Base-by-base conservation (phyloP, 2,113 vertebrate species). In the Variabilichromis moorii region DNA sequence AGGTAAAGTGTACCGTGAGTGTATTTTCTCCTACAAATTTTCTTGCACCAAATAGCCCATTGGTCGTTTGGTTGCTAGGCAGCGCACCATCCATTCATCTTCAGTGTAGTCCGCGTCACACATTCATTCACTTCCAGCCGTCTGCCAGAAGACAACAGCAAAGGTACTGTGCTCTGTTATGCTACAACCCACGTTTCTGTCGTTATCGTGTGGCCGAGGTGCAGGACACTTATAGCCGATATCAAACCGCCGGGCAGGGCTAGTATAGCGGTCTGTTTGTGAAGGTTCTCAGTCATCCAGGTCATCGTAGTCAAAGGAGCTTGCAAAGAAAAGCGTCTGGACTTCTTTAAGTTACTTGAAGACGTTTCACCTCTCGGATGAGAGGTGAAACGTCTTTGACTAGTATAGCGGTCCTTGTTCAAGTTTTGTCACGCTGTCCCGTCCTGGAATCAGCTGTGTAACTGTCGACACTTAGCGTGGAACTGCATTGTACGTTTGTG, bases 11-110 rank as follows among this genome's bases (percentile, higher is more conserved):
- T 28, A 0, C 71, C 24, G 16, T 3, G 24, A 78, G 42, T 50
- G 71, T 78, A n/a, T 78, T 50, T 47, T 81, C 45, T 13, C 57
- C 40, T 8, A 61, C 7, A 57, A 19, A 31, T 26, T 40, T 57
- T n/a, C 33, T 42, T 78, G 42, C 24, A 19, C 13, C 40, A 17
- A 88, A 85, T 42, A 40, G 88, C 17, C 86, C 13, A 95, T 94
- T 95, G 94, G 93, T 85, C 9, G 81, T 11, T 9, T 50, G 90
- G 95, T 95, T 93, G 94, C 95, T 87, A 91, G 87, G 94, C 92
- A 91, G 86, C 88, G 73, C 93, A 87, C 87, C 94, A 85, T 93
- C 91, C 92, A 88, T 91, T 93, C 92, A 91, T 86, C 68, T 1
- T 13, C 53, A 13, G 80, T 8, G 63, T 61, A 35, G 87, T 86